Evolutionary conservation across 2,888 invertebrate genomes (phyloP), one percentile per base, ranked within the genome.

Genomic region (Diaphora mendica): DNA sequence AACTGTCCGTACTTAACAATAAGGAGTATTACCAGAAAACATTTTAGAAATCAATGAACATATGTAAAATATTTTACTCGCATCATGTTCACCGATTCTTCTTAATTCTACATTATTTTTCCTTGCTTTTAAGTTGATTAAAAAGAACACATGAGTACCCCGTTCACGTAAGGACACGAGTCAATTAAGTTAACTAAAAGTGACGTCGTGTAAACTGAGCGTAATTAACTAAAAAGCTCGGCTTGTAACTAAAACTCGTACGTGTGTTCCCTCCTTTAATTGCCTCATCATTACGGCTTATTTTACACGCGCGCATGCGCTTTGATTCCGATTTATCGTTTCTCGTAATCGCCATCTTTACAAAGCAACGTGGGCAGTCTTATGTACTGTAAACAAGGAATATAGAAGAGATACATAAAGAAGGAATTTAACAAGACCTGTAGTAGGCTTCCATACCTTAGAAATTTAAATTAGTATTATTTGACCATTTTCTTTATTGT

Each of bases 241-340:
- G 30, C 33, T 71, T 35, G 75, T 66, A 23, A 79, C 71, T 77
- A 81, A 77, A 83, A 75, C 74, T 82, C 59, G 79, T 66, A n/a
- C 68, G 74, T 76, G 20, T 74, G 74, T 42, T 9, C 74, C 26
- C 13, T 44, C 69, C 42, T 71, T 84, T 84, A 82, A 80, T 84
- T 82, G 75, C 75, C 68, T 59, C 69, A 39, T 68, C 74, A 82
- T 79, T 82, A 84, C 76, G 66, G 70, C 75, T 78, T 76, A 77
- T 70, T 82, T 80, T 75, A 84, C 75, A 75, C 75, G 77, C 74
- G 75, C 73, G 73, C 71, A 74, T 75, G 73, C 77, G 80, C 75
- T 82, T 79, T 80, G 79, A 82, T 82, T 82, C 76, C 78, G 68
- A 74, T 83, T 84, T 78, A 83, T 83, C 83, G 79, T 74, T 82